Evolutionary conservation across 2,888 invertebrate genomes (phyloP).

Genomic region (Diachrysia chrysitis): DNA sequence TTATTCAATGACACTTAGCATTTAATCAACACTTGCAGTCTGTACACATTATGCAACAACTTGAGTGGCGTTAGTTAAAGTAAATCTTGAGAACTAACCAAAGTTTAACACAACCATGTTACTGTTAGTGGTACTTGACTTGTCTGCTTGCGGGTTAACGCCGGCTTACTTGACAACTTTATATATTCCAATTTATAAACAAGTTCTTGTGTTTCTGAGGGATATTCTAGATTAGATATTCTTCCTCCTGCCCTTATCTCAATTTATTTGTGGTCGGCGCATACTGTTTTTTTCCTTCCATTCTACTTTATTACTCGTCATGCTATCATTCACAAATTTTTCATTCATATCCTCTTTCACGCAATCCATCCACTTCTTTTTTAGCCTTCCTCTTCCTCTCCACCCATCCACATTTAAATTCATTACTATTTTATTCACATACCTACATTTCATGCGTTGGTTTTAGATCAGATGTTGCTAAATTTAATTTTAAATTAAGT

Average conservation of each 20-base stretch:
- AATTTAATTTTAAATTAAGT: too few relatives aligned
- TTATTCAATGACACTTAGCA: neutral
- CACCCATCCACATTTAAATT: too few relatives aligned
- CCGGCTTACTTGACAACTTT: conserved; percentile 41
- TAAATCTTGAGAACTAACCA: conserved; percentile 10
- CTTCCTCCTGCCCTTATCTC: too few relatives aligned
- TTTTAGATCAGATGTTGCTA: neutral
- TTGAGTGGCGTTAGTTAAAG: neutral
- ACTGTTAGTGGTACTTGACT: conserved; percentile 40
- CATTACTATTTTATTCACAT: too few relatives aligned
- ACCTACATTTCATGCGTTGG: too few relatives aligned
- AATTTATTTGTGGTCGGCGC: too few relatives aligned
- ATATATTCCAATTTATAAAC: conserved; percentile 24
- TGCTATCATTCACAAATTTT: too few relatives aligned
- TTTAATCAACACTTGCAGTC: neutral
- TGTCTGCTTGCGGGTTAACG: conserved; percentile 23
- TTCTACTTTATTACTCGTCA: too few relatives aligned
- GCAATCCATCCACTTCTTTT: too few relatives aligned
- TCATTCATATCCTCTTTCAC: too few relatives aligned
- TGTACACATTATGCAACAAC: conserved; percentile 9
- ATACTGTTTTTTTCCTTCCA: too few relatives aligned
- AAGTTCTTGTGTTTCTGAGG: conserved; percentile 36
- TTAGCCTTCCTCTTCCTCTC: too few relatives aligned
- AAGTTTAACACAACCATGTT: conserved; percentile 37
- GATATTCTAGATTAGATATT: neutral